Evolutionary conservation across 2,888 invertebrate species (phyloP), one percentile per base, ranked within the genome.

Genomic region (Polia nebulosa): DNA sequence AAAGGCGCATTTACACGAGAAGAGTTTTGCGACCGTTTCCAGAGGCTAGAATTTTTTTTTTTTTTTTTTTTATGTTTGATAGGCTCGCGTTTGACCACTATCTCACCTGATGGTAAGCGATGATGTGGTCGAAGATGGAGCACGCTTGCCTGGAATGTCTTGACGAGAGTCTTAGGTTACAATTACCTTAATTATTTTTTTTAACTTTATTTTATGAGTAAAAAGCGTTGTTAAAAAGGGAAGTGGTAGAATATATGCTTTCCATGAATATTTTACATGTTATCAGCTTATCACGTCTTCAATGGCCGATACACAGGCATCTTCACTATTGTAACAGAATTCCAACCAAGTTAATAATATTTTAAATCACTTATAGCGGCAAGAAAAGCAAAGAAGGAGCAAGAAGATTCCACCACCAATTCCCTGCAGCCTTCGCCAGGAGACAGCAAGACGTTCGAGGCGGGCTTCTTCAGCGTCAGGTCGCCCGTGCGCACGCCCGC

Each of bases 381-480:
- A 3, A 88, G 94, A 39, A 94, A 89, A 86, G 93, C 93, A 0
- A 92, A 92, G 77, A 90, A 90, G 59, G 85, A 88, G 1, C 87
- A 89, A 68, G 76, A 80, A 3, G 57, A 51, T 8, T 34, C 59
- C 0, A 22, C 41, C 0, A 22, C 55, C 1, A 39, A n/a, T n/a
- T n/a, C 68, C 0, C 45, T 67, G 0, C 39, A 67, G 2, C 44
- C 80, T 1, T 25, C 25, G 0, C 4, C 56, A 2, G 34, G 44
- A 0, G 78, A 78, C n/a, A 86, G 82, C 45, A 93, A 93, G 81
- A 93, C 92, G 0, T 96, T 96, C 76, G 93, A 96, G 17, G 96
- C 92, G 0, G 96, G 95, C 0, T 96, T 96, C 90, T 96, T 96
- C 89, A 79, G 85, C 67, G 92, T 96, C 47, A 82, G 78, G 45